A percentile compares a stretch with the other conserved stretches of the same genome.
Conservation (phyloP, 1,140 invertebrate genomes). For the Magallana gigas region DNA sequence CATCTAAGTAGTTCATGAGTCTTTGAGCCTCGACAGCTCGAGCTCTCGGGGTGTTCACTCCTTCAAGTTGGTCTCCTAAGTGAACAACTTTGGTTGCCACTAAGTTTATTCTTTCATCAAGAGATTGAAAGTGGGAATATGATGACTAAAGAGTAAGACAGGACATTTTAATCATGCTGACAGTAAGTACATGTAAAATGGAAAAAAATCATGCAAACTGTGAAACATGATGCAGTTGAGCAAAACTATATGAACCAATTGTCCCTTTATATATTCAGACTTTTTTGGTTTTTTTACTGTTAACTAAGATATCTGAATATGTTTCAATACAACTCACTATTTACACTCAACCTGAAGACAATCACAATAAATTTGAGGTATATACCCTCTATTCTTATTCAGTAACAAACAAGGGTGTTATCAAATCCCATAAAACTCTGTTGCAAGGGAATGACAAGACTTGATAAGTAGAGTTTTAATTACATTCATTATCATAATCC, state of each 20-base stretch:
- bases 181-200: background rate
- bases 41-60: slow-evolving; percentile 95
- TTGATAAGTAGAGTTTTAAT: background rate
- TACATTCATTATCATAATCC: background rate
- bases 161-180: background rate
- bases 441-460: too few relatives aligned
- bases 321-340: too few relatives aligned
- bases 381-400: too few relatives aligned
- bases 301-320: too few relatives aligned
- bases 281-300: too few relatives aligned
- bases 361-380: too few relatives aligned
- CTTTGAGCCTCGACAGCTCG: slow-evolving; percentile 96
- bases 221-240: too few relatives aligned
- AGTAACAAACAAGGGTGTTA: too few relatives aligned
- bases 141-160: slow-evolving; percentile 83
- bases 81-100: slow-evolving; percentile 98
- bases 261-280: too few relatives aligned
- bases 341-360: too few relatives aligned
- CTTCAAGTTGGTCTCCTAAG: slow-evolving; percentile 97
- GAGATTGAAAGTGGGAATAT: slow-evolving; percentile 92
- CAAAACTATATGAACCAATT: too few relatives aligned
- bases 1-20: slow-evolving; percentile 94
- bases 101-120: slow-evolving; percentile 97
- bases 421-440: too few relatives aligned
- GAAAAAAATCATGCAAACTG: background rate